A percentile compares a stretch with the other conserved stretches of the same genome.
phyloP scores from a whole-genome alignment of 1,140 invertebrate genomes.

The Drosophila sulfurigaster region DNA sequence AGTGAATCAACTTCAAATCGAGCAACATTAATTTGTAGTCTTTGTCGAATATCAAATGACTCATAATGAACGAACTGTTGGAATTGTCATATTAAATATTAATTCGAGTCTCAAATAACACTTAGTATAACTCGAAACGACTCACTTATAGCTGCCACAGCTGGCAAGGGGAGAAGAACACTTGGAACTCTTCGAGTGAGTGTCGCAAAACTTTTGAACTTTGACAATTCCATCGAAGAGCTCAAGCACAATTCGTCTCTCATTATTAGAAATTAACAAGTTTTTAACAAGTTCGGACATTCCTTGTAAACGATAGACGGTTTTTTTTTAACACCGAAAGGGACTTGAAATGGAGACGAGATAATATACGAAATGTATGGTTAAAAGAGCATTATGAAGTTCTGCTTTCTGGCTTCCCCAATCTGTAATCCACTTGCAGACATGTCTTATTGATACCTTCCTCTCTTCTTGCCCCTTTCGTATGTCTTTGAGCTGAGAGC shows the following conservation, averaged over 20 bases:
- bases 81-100: slow-evolving; percentile 43
- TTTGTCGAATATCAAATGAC: slow-evolving; percentile 15
- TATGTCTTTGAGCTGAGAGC: background rate
- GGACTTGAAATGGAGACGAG: too few relatives aligned
- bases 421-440: slow-evolving; percentile 2
- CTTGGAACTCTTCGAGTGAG: background rate
- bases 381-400: background rate
- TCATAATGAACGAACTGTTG: slow-evolving; percentile 20
- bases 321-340: background rate
- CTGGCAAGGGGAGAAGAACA: slow-evolving; percentile 3
- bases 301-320: slow-evolving; percentile 8
- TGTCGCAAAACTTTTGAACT: slow-evolving; percentile 36
- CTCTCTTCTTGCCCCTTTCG: background rate
- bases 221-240: slow-evolving; percentile 35
- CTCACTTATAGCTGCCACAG: background rate
- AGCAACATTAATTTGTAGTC: background rate
- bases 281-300: slow-evolving; percentile 57
- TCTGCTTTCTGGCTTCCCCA: slow-evolving; percentile 2
- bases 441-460: slow-evolving; percentile 14
- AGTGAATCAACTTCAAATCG: too few relatives aligned
- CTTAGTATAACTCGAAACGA: background rate
- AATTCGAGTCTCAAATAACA: slow-evolving; percentile 28
- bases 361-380: background rate
- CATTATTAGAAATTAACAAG: slow-evolving; percentile 63
- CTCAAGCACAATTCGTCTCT: slow-evolving; percentile 11